These are phyloP conservation scores for Dendrolimus houi DNA, from an alignment of 2,888 invertebrate genomes.

Conservation along the genomic window DNA sequence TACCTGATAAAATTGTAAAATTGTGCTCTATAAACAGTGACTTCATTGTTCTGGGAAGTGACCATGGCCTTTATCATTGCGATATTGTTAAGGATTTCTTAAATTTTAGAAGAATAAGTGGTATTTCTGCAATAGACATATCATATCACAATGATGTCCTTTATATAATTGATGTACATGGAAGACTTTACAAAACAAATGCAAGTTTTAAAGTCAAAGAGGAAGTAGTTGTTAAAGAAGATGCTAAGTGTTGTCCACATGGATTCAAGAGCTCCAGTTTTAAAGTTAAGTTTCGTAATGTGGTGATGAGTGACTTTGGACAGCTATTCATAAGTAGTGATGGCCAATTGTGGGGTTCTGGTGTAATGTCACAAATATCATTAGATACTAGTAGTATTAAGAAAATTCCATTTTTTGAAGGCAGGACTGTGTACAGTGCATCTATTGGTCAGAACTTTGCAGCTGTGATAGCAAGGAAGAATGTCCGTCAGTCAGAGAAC, in stretches of 20 bases:
- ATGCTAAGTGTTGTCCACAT: conserved; percentile 79
- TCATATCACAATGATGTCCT: conserved; percentile 77
- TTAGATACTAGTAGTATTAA: conserved; percentile 77
- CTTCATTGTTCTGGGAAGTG: conserved; percentile 61
- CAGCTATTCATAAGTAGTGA: conserved; percentile 79
- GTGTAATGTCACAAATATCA: conserved; percentile 80
- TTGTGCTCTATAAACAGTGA: conserved; percentile 51
- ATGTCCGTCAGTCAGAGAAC: conserved; percentile 61
- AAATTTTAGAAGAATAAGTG: conserved; percentile 62
- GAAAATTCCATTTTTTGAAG: conserved; percentile 81
- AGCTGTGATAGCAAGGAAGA: conserved; percentile 81
- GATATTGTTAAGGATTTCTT: conserved; percentile 50
- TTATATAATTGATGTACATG: conserved; percentile 78
- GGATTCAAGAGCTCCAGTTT: conserved; percentile 79
- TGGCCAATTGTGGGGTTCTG: conserved; percentile 83
- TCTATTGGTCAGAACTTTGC: conserved; percentile 87
- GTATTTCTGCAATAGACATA: conserved; percentile 78
- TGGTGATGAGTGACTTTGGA: conserved; percentile 79
- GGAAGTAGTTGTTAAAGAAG: conserved; percentile 79
- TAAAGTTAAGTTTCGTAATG: conserved; percentile 77
- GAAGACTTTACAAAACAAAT: conserved; percentile 76
- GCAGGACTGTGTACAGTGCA: conserved; percentile 80
- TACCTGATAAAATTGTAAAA: conserved; percentile 67
- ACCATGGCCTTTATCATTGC: conserved; percentile 64
- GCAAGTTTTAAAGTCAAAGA: conserved; percentile 72